Evolutionary conservation across 2,113 vertebrate genomes (phyloP).

Genomic region (Tamias sibiricus): DNA sequence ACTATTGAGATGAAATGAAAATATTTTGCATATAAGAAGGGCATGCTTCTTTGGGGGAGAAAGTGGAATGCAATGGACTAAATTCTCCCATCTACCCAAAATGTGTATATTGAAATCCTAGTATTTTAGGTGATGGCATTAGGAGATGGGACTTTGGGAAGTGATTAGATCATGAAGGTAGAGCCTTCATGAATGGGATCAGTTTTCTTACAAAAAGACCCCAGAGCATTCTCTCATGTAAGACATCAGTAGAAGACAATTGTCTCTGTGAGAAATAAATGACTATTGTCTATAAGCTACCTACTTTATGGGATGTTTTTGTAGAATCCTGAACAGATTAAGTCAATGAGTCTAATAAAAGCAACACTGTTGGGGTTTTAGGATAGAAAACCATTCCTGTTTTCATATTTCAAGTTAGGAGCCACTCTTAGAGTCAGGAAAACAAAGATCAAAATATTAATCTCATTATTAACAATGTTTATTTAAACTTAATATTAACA

Average conservation of each 20-base stretch:
- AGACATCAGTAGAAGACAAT: too few relatives aligned
- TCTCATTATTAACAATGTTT: neutral
- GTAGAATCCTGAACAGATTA: neutral
- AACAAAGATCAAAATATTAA: neutral
- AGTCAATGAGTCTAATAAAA: neutral
- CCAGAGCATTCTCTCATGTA: neutral
- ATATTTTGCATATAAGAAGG: neutral
- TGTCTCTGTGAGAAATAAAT: neutral
- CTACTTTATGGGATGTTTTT: neutral
- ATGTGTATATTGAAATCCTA: neutral
- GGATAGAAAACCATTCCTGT: neutral
- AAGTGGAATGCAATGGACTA: neutral
- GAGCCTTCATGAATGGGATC: neutral
- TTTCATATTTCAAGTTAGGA: slow-evolving; percentile 26
- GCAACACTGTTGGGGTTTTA: neutral
- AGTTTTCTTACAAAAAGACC: neutral
- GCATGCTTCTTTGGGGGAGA: too few relatives aligned
- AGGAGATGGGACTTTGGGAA: neutral
- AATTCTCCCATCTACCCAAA: neutral
- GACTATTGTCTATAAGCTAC: neutral
- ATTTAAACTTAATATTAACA: neutral
- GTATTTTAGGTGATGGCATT: neutral
- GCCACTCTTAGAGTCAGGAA: neutral
- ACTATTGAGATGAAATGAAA: neutral
- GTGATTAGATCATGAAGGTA: neutral